Percentiles rank a stretch among this genome's conserved stretches.
Evolutionary conservation across 2,797 vertebrate species (phyloP).

Genomic region (Meriones psammophilus): DNA sequence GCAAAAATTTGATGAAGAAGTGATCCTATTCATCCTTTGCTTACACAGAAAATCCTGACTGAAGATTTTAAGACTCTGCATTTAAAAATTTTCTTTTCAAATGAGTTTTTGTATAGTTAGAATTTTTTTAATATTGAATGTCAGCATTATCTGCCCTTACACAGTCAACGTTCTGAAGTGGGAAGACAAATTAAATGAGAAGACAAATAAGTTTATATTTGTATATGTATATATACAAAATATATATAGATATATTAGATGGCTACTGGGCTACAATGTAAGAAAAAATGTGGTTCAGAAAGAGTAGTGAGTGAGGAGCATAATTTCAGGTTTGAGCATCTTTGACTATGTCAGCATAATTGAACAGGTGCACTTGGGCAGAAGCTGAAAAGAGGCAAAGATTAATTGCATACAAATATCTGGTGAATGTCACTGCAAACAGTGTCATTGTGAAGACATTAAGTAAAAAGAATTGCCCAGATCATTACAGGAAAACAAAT

Average conservation of each 20-base stretch:
- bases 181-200: not conserved
- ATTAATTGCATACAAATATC: not conserved
- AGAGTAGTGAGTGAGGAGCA: accelerated
- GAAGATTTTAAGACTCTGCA: not conserved
- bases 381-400: not conserved
- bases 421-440: not conserved
- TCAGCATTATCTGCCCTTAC: not conserved
- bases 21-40: not conserved
- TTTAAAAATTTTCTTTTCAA: not conserved
- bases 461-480: not conserved
- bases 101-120: not conserved
- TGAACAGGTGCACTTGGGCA: not conserved
- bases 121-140: not conserved
- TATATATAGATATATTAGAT: too few species aligned
- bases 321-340: not conserved
- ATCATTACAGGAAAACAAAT: not conserved
- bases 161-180: not conserved
- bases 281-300: not conserved
- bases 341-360: not conserved
- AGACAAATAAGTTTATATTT: too few species aligned
- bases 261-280: not conserved
- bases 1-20: not conserved
- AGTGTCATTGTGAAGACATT: not conserved
- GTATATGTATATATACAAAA: too few species aligned
- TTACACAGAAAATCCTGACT: not conserved